Percentiles rank a stretch among this genome's conserved stretches.
These are phyloP conservation scores for Lamellibrachia satsuma DNA, from an alignment of 2,888 invertebrate genomes.

Conservation along the genomic window DNA sequence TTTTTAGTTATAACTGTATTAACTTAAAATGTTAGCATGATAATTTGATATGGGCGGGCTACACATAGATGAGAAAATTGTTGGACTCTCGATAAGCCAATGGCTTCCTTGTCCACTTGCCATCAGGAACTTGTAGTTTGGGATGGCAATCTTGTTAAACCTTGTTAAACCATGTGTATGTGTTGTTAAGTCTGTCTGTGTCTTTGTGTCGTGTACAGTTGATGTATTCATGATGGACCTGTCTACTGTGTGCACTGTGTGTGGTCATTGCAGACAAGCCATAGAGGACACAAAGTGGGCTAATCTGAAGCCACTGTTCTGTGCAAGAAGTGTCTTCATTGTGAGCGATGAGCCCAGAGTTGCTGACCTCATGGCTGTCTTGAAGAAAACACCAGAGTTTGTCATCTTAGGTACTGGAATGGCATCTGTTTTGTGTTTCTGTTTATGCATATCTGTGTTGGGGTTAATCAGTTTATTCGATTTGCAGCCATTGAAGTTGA, in stretches of 20 bases:
- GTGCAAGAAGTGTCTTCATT: background rate
- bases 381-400: background rate
- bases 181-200: no score
- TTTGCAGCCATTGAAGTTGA: no score
- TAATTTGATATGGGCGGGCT: no score
- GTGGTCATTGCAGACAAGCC: slow-evolving; percentile 27
- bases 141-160: no score
- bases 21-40: no score
- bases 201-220: no score
- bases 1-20: no score
- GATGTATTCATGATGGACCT: background rate
- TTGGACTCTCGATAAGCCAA: no score
- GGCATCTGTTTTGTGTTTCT: background rate
- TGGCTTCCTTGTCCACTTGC: no score
- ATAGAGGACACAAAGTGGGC: slow-evolving; percentile 26
- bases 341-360: background rate
- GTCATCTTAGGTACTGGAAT: background rate
- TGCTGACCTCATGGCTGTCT: background rate
- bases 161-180: no score
- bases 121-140: no score
- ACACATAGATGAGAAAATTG: no score
- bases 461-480: background rate
- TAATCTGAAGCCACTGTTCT: slow-evolving; percentile 26
- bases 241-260: background rate
- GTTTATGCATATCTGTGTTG: background rate